Base-by-base conservation (phyloP, 2,797 vertebrate genomes). In the Aselliscus stoliczkanus region DNA sequence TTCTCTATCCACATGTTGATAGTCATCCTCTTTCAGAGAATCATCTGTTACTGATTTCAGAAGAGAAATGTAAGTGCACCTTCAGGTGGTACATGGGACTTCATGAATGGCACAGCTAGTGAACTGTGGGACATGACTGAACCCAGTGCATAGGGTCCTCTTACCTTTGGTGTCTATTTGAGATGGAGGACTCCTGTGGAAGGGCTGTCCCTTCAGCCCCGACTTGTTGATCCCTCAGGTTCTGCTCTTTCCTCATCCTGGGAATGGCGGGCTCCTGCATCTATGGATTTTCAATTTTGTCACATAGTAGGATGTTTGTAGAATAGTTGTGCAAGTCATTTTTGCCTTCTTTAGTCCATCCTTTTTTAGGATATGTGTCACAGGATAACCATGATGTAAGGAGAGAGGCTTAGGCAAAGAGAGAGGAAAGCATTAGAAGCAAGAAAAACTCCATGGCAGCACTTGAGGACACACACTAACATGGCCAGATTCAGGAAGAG, bases 21-120 rank as follows among this genome's bases (percentile, higher is more conserved):
- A 98, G 94, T 97, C 98, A 60, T 94, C 93, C 97, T 83, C 98
- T 98, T 77, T 97, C 98, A 96, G 99, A 99, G 97, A 99, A 98
- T 98, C 99, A 97, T 97, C 98, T 99, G 93, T 98, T 99, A 98
- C 97, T 99, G 94, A 97, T 99, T 96, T 99, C 99, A 69, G 99
- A 99, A 97, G 99, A 99, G 86, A 99, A 99, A 98, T 99, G 99
- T 99, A 98, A 98, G 99, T 98, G 7, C 90, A n/a, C 93, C 37
- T 90, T 72, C n/a, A 67, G 4, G 31, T 42, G 4, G 23, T 23
- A 8, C 34, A 17, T 42, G 15, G 56, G 15, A 47, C 17, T 56
- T 90, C 47, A 12, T n/a, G 58, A 85, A 37, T 9, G 15, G n/a
- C 9, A 8, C 54, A 15, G 67, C 31, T 69, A 54, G n/a, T 21